phyloP scores from a whole-genome alignment of 2,888 invertebrate genomes.

The Cryptophagus acutangulus region DNA sequence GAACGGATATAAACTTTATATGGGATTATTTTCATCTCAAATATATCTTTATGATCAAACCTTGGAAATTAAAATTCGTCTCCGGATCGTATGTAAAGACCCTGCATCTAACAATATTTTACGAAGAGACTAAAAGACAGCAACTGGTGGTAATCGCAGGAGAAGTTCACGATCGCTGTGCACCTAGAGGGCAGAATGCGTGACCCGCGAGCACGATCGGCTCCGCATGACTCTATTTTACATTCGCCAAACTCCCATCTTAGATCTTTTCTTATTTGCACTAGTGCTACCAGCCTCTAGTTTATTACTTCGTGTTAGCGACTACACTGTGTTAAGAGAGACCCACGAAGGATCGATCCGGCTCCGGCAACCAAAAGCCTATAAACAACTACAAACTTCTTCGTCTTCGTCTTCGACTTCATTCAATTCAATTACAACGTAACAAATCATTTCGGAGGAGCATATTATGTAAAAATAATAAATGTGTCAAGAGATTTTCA shows the following conservation, averaged over 20 bases:
- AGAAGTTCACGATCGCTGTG: slow-evolving; percentile 7
- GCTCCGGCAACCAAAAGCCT: too few species aligned
- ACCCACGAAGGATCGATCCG: slow-evolving; percentile 2
- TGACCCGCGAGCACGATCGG: slow-evolving; percentile 5
- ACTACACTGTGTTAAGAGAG: neutral
- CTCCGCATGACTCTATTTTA: slow-evolving; percentile 8
- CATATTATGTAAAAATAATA: too few species aligned
- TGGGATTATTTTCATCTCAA: neutral
- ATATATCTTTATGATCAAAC: neutral
- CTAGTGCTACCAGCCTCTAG: slow-evolving; percentile 4
- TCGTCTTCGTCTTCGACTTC: too few species aligned
- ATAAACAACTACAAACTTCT: too few species aligned
- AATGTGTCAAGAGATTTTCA: too few species aligned
- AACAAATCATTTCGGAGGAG: too few species aligned
- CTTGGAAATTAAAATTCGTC: neutral
- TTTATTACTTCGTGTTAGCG: slow-evolving; percentile 6
- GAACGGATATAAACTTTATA: neutral
- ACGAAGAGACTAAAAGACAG: neutral
- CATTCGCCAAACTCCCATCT: slow-evolving; percentile 2
- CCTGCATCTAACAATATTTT: neutral
- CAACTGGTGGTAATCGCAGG: slow-evolving; percentile 4
- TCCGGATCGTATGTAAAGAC: too few species aligned
- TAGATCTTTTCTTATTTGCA: slow-evolving; percentile 6
- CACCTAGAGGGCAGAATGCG: slow-evolving; percentile 5
- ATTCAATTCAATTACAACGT: too few species aligned